Base-by-base conservation (phyloP, 2,888 invertebrate genomes). In the Hemithea aestivaria region DNA sequence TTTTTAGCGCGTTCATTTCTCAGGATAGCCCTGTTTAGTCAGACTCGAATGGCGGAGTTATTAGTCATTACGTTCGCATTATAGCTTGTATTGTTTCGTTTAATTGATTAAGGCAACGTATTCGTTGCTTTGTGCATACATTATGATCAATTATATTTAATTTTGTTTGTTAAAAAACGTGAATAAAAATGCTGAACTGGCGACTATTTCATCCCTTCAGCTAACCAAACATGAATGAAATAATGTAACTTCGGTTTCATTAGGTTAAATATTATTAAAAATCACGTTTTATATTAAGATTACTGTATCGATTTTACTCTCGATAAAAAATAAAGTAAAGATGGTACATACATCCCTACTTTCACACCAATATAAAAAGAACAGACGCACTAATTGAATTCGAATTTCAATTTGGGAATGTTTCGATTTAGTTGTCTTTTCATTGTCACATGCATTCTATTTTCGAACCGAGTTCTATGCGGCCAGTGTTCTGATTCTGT, bases 371-470 rank as follows among this genome's bases (percentile, higher is more conserved):
- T 32, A 9, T 25, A 25, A 25, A 10, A 35, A 35, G 27, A 32
- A 35, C 35, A 27, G 32, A 38, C 32, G 36, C 40, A 26, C 27
- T 35, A 7, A 32, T 40, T 40, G 52, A 50, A 62, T 63, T 62
- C 61, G 54, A 41, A 62, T 51, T 53, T 56, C 16, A 4, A 16
- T 16, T 2, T 16, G 5, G 28, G 40, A 58, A 50, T 53, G 39
- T 38, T 49, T 56, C 53, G 54, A 58, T 61, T 58, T 56, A 53
- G 44, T 48, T 62, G 42, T 57, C 48, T 56, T 66, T 66, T 64
- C 66, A 71, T 71, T 71, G 72, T 70, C 68, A 65, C 60, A 54
- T 46, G 40, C 58, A 54, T 60, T 71, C 73, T 73, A 73, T 74
- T 73, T 71, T 63, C 29, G 58, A 54, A 54, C 52, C 43, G 58